Percentiles rank a stretch among this genome's conserved stretches.
Evolutionary conservation across 2,797 vertebrate species (phyloP).

Genomic region (Macropus fuliginosus): DNA sequence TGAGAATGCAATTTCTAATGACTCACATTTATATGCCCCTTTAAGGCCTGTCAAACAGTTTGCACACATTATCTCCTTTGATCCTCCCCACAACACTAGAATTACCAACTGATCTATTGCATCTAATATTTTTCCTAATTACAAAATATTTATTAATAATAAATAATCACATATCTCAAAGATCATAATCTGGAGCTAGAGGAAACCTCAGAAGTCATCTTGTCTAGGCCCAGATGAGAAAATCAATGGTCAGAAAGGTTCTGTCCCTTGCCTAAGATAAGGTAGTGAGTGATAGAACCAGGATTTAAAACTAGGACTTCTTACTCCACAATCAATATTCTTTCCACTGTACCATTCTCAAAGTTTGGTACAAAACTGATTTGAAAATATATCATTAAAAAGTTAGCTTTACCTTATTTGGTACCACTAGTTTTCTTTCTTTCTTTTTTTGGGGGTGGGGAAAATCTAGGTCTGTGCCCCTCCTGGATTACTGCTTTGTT

Average conservation of each 20-base stretch:
- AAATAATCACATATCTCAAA: neutral
- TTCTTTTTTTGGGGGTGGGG: neutral
- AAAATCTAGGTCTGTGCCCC: too few relatives aligned
- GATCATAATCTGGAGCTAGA: neutral
- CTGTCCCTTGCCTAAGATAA: neutral
- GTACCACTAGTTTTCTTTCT: neutral
- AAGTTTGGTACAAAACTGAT: neutral
- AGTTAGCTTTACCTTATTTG: neutral
- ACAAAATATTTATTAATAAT: neutral
- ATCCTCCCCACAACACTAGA: neutral
- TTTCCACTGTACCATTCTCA: neutral
- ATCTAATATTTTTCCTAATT: neutral
- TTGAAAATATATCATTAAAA: neutral
- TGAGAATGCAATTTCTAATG: neutral
- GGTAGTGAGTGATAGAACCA: neutral
- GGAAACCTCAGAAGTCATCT: neutral
- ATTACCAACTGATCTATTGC: neutral
- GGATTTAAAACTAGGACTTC: neutral
- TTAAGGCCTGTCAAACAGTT: neutral
- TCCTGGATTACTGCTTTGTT: too few relatives aligned
- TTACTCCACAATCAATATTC: neutral
- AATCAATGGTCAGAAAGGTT: neutral
- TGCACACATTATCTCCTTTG: neutral
- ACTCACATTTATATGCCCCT: neutral
- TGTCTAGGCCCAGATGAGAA: neutral